Base-by-base conservation (phyloP, 2,797 vertebrate species). In the Halcyon leucocephala region DNA sequence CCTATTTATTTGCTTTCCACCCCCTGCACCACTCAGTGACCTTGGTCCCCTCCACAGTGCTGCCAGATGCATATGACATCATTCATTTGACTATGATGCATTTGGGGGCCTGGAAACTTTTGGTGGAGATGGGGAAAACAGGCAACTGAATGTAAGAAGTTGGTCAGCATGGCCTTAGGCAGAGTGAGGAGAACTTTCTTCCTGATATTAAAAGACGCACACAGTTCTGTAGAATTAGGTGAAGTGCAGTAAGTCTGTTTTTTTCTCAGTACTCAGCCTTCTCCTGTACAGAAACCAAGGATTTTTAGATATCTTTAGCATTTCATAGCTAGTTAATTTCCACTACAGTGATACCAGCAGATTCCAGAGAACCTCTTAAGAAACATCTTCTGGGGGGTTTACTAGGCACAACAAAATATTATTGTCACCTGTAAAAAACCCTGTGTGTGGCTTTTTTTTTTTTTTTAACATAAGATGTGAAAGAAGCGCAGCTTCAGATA, bases 71-170 rank as follows among this genome's bases (percentile, higher is more conserved):
- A 69, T 67, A 82, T 55, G 14, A 37, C 8, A 25, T 66, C 42
- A 15, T 33, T 46, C 28, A 2, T 2, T 12, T 67, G 39, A 20
- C 35, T 82, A 19, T 3, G 0, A 25, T 52, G 46, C 12, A 8
- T 58, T 57, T 66, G 12, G 4, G 42, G 10, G 6, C 19, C 17
- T 69, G 60, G 25, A 72, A 86, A 24, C 26, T 60, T 70, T 10
- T 0, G 0, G 1, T 12, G 14, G 10, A 19, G 33, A 10, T 35
- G 31, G 18, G 11, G 9, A 66, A 58, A 81, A 55, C 8, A 55
- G 6, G 7, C 5, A 54, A 14, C 7, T 16, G 37, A 15, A 12
- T 22, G 12, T 17, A 52, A 52, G 26, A 52, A 52, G 2, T 7
- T 48, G 21, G 20, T 62, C 1, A 1, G 15, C 28, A 7, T 2